A percentile compares a stretch with the other conserved stretches of the same genome.
These are phyloP conservation scores for Dione juno DNA, from an alignment of 2,888 invertebrate species.

Conservation along the genomic window DNA sequence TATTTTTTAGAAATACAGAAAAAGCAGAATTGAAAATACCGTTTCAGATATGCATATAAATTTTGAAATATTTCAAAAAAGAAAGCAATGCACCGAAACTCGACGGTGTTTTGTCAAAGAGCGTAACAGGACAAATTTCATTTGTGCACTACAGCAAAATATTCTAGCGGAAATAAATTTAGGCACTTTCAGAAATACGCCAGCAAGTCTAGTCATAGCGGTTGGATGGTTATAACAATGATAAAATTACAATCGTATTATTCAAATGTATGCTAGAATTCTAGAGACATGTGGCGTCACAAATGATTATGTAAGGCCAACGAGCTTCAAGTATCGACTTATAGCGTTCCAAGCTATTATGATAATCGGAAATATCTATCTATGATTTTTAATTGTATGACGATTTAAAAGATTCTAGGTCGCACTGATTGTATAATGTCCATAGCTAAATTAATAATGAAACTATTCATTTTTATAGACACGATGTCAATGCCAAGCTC, in stretches of 20 bases:
- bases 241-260: slow-evolving; percentile 68
- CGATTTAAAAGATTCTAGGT: slow-evolving; percentile 24
- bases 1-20: slow-evolving; percentile 22
- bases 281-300: slow-evolving; percentile 46
- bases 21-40: slow-evolving; percentile 25
- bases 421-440: slow-evolving; percentile 34
- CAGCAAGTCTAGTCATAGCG: slow-evolving; percentile 17
- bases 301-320: slow-evolving; percentile 46
- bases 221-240: slow-evolving; percentile 48
- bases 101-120: slow-evolving; percentile 36
- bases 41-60: slow-evolving; percentile 21
- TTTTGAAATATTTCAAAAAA: slow-evolving; percentile 25
- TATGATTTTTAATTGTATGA: slow-evolving; percentile 17
- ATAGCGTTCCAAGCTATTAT: slow-evolving; percentile 53
- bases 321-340: slow-evolving; percentile 50
- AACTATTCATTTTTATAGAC: slow-evolving; percentile 25
- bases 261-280: slow-evolving; percentile 60
- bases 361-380: slow-evolving; percentile 42
- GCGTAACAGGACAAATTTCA: slow-evolving; percentile 39
- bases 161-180: slow-evolving; percentile 38
- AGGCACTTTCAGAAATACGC: slow-evolving; percentile 33
- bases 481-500: slow-evolving; percentile 27
- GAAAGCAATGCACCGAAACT: slow-evolving; percentile 15
- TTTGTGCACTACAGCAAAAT: slow-evolving; percentile 38
- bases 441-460: slow-evolving; percentile 34